Percentiles rank a stretch among this genome's conserved stretches.
phyloP scores from a whole-genome alignment of 2,113 vertebrate species.

The Ramphastos sulfuratus region DNA sequence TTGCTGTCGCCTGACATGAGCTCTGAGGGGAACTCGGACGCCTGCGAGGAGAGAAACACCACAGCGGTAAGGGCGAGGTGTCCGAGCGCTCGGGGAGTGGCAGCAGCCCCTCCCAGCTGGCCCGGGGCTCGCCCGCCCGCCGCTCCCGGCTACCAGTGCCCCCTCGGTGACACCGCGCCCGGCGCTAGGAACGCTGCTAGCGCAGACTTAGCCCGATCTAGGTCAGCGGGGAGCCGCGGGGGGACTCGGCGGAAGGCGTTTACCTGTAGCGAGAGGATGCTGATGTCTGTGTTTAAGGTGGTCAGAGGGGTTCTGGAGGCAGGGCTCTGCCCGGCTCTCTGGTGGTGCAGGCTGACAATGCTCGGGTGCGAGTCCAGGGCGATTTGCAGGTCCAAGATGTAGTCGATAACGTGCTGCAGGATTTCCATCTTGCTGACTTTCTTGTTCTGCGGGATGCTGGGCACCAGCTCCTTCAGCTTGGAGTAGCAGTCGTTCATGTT shows the following conservation, averaged over 20 bases:
- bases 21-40: conserved; percentile 93
- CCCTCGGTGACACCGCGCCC: neutral
- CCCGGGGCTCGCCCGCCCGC: neutral
- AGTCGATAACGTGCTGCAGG: conserved; percentile 99
- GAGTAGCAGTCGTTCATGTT: conserved; percentile 99
- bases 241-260: neutral
- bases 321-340: conserved; percentile 75
- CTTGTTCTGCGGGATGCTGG: conserved; percentile 98
- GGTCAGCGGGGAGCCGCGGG: neutral
- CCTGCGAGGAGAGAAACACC: conserved; percentile 74
- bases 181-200: fast-evolving
- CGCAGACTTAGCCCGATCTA: neutral
- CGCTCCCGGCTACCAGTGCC: neutral
- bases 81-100: neutral
- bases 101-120: neutral
- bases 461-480: conserved; percentile 98
- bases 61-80: neutral
- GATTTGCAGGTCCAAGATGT: conserved; percentile 99
- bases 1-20: conserved; percentile 94
- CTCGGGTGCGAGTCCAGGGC: conserved; percentile 94
- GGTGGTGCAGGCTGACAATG: conserved; percentile 89
- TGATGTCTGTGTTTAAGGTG: conserved; percentile 97
- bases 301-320: conserved; percentile 90
- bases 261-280: conserved; percentile 97
- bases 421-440: conserved; percentile 99